Evolutionary conservation across 1,140 invertebrate species (phyloP), one percentile per base, ranked within the genome.

Genomic region (Philaenus spumarius): DNA sequence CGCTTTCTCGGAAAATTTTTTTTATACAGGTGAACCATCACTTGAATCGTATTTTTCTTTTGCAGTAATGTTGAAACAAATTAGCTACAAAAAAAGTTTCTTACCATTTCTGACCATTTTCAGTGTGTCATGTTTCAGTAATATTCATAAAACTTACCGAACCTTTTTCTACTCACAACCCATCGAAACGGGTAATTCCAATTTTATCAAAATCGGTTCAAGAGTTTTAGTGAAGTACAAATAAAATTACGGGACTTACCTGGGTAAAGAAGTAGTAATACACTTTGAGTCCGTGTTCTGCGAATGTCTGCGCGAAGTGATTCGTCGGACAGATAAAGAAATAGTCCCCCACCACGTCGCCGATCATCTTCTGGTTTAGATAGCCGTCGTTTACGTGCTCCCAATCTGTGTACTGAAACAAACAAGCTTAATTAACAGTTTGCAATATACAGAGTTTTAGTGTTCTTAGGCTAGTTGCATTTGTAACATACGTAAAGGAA

Each of bases 191-290:
- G n/a, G n/a, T n/a, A n/a, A 15, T 43, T 43, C n/a, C 20, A 15
- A 43, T 6, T 6, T 4, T 6, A 15, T n/a, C n/a, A n/a, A n/a
- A n/a, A n/a, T n/a, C n/a, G n/a, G n/a, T n/a, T n/a, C n/a, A n/a
- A n/a, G n/a, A 6, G 6, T n/a, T n/a, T 43, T 43, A 43, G 5
- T 43, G n/a, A 7, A 43, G n/a, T 43, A n/a, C 40, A 7, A 15
- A 43, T 43, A 43, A 14, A 7, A 15, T 15, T 43, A 15, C n/a
- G n/a, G 35, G 22, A 3, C 82, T 84, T 76, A 92, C 89, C 72
- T 93, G 90, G 26, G 88, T 92, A 71, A 93, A 93, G 72, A 92
- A 97, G 73, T 97, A 97, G 69, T 93, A 94, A 71, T 93, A 95
- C 39, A 93, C 89, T 60, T 86, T 83, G 69, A 86, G 82, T 22